These are phyloP conservation scores for Mormyrops attenuatus DNA, from an alignment of 2,797 vertebrate genomes.

Conservation along the genomic window DNA sequence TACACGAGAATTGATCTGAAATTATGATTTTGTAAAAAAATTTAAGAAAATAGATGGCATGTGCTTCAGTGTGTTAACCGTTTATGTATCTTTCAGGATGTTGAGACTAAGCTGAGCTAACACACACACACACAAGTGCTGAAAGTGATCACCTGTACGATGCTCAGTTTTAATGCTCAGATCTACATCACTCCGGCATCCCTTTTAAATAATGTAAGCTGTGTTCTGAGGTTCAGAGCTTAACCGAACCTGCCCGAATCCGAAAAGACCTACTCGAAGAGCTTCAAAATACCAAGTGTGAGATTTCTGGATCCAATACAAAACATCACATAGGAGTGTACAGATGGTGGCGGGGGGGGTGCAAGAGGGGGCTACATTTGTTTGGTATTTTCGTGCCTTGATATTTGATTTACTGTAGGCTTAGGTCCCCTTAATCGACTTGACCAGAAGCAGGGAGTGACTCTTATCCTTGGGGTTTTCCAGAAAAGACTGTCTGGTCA, in stretches of 20 bases:
- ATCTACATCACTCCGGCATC: not conserved
- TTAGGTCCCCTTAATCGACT: not conserved
- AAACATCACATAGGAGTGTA: not conserved
- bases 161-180: not conserved
- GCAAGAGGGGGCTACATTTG: not conserved
- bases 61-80: not conserved
- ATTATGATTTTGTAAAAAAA: not conserved
- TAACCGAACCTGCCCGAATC: not conserved
- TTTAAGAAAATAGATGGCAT: not conserved
- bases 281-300: not conserved
- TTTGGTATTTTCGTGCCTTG: not conserved
- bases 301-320: not conserved
- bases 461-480: not conserved
- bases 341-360: not conserved
- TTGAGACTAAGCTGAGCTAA: not conserved
- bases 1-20: not conserved
- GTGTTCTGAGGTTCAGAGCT: not conserved
- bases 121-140: not conserved
- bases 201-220: not conserved
- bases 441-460: not conserved
- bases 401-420: not conserved
- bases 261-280: not conserved
- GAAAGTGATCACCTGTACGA: not conserved
- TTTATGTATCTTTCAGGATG: not conserved
- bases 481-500: not conserved